phyloP scores from a whole-genome alignment of 2,888 invertebrate genomes.

The Cyaniris semiargus region DNA sequence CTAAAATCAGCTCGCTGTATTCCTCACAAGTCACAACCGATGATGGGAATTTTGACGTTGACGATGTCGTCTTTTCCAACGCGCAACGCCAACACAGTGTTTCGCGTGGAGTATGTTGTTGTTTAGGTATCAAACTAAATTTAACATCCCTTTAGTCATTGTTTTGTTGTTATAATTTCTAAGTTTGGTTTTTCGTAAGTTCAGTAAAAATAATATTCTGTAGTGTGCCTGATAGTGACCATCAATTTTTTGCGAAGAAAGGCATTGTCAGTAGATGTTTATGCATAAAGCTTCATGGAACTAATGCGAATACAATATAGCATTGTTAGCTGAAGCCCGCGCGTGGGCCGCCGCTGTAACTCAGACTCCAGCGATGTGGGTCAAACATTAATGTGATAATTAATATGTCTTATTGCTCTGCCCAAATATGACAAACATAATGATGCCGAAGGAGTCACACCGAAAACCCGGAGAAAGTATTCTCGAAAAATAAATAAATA shows the following conservation, averaged over 20 bases:
- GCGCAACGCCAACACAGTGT: neutral
- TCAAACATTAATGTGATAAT: conserved; percentile 49
- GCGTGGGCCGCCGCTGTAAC: conserved; percentile 51
- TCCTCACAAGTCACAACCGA: neutral
- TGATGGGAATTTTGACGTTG: neutral
- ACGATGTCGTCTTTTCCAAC: neutral
- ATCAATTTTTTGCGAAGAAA: conserved; percentile 24
- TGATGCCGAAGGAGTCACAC: conserved; percentile 30
- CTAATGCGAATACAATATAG: conserved; percentile 48
- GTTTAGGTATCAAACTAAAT: neutral
- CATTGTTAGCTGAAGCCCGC: conserved; percentile 54
- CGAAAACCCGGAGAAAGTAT: conserved; percentile 26
- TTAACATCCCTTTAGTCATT: too few species aligned
- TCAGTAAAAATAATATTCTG: neutral
- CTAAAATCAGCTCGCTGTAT: conserved; percentile 6
- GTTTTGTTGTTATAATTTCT: too few species aligned
- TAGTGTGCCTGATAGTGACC: neutral
- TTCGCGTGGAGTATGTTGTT: neutral
- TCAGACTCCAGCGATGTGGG: conserved; percentile 49
- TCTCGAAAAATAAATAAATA: conserved; percentile 24
- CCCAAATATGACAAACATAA: conserved; percentile 39
- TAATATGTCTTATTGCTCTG: conserved; percentile 48
- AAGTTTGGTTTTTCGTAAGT: too few species aligned
- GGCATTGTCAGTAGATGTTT: conserved; percentile 39
- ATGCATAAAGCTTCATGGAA: conserved; percentile 45